Evolutionary conservation across 2,888 invertebrate genomes (phyloP).

Genomic region (Epinotia brunnichana): DNA sequence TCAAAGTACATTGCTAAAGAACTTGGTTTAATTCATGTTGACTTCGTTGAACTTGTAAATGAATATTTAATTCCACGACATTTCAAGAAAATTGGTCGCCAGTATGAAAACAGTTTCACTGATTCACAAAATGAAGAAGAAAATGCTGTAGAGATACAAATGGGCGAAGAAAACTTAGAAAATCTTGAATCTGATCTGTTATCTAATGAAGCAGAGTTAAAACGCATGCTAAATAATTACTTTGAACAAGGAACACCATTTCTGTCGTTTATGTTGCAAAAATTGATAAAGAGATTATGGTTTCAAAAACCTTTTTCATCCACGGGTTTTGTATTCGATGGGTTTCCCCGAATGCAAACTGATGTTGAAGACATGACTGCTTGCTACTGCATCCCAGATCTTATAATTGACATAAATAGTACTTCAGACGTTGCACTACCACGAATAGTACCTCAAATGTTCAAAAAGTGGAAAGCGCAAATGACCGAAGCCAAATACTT

Average conservation of each 20-base stretch:
- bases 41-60: conserved; percentile 74
- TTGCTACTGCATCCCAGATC: conserved; percentile 82
- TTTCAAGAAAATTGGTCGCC: conserved; percentile 74
- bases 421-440: conserved; percentile 61
- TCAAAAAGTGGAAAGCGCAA: conserved; percentile 72
- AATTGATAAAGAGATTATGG: conserved; percentile 79
- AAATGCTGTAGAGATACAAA: conserved; percentile 65
- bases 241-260: conserved; percentile 77
- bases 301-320: conserved; percentile 75
- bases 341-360: conserved; percentile 83
- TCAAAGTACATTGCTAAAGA: conserved; percentile 79
- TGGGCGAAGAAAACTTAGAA: conserved; percentile 65
- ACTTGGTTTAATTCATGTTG: conserved; percentile 80
- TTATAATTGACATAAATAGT: conserved; percentile 79
- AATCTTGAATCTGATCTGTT: conserved; percentile 63
- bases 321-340: conserved; percentile 84
- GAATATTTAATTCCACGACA: conserved; percentile 68
- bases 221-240: conserved; percentile 75
- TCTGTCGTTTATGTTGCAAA: conserved; percentile 69
- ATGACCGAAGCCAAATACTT: conserved; percentile 64
- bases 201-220: conserved; percentile 68
- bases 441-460: conserved; percentile 64
- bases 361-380: conserved; percentile 82
- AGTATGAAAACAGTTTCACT: conserved; percentile 71
- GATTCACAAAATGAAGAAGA: conserved; percentile 67